Conservation (phyloP, 2,888 invertebrate species). For the Caenorhabditis macrosperma region DNA sequence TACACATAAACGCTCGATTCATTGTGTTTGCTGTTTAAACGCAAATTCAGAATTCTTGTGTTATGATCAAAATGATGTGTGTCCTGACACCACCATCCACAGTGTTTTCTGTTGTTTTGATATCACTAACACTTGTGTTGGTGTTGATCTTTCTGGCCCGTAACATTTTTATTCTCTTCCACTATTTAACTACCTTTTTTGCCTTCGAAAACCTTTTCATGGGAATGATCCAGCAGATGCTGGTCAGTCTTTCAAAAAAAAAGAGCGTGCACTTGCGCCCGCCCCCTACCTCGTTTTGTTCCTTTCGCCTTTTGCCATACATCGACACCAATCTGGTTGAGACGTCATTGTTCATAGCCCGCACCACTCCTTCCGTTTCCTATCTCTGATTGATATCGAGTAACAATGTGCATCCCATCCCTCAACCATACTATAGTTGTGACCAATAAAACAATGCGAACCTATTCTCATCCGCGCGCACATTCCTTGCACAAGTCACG, state of each 20-base stretch:
- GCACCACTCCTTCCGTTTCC: not conserved
- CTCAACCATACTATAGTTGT: constrained; percentile 23
- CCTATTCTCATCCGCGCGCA: not conserved
- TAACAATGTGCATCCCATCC: not conserved
- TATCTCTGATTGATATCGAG: not conserved
- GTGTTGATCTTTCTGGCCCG: constrained; percentile 10
- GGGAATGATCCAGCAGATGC: too few relatives aligned
- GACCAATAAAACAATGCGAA: not conserved
- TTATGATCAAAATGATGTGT: too few relatives aligned
- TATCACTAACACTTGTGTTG: not conserved
- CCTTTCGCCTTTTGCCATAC: constrained; percentile 20
- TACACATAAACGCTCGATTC: too few relatives aligned
- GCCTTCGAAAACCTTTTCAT: too few relatives aligned
- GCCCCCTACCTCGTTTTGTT: not conserved
- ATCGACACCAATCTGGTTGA: constrained; percentile 26
- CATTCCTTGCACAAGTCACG: constrained; percentile 30
- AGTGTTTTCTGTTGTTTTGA: not conserved
- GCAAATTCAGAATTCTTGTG: too few relatives aligned
- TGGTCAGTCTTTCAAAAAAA: not conserved
- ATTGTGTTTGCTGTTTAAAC: too few relatives aligned
- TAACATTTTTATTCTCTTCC: not conserved
- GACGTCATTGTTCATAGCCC: constrained; percentile 4
- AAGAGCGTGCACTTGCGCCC: constrained; percentile 1
- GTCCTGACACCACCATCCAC: too few relatives aligned
- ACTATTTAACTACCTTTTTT: too few relatives aligned